Conservation (phyloP, 2,888 invertebrate genomes). For the Steinernema scapterisci region DNA sequence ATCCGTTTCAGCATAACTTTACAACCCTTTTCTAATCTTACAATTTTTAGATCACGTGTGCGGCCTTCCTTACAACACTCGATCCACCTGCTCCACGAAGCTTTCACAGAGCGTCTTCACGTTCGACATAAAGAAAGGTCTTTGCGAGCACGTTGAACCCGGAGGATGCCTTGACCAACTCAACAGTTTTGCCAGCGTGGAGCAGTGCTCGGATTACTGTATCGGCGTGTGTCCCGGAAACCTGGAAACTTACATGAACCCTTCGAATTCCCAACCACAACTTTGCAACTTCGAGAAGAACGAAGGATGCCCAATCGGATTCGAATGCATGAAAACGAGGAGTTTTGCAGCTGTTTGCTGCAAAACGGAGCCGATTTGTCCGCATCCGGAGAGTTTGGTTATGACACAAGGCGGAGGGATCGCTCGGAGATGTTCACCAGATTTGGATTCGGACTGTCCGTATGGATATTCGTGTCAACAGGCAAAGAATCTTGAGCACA, state of each 20-base stretch:
- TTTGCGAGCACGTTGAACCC: slow-evolving; percentile 41
- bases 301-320: slow-evolving; percentile 54
- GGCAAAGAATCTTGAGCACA: slow-evolving; percentile 49
- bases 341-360: slow-evolving; percentile 54
- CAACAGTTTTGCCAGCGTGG: slow-evolving; percentile 56
- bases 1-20: no score
- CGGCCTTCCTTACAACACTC: slow-evolving; percentile 45
- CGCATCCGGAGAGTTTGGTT: slow-evolving; percentile 46
- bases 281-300: slow-evolving; percentile 47
- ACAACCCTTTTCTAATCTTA: no score
- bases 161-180: slow-evolving; percentile 44
- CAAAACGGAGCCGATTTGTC: slow-evolving; percentile 49
- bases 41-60: slow-evolving; percentile 49
- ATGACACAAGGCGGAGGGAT: slow-evolving; percentile 2
- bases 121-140: slow-evolving; percentile 50
- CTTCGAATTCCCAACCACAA: slow-evolving; percentile 50
- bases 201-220: slow-evolving; percentile 58
- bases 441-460: slow-evolving; percentile 41
- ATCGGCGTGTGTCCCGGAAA: slow-evolving; percentile 52
- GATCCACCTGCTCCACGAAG: slow-evolving; percentile 43
- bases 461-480: slow-evolving; percentile 52
- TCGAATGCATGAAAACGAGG: slow-evolving; percentile 48
- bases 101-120: slow-evolving; percentile 41
- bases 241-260: slow-evolving; percentile 45
- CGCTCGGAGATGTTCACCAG: slow-evolving; percentile 39